phyloP scores from a whole-genome alignment of 2,797 vertebrate species.

The Dendrocincla tyrannina region DNA sequence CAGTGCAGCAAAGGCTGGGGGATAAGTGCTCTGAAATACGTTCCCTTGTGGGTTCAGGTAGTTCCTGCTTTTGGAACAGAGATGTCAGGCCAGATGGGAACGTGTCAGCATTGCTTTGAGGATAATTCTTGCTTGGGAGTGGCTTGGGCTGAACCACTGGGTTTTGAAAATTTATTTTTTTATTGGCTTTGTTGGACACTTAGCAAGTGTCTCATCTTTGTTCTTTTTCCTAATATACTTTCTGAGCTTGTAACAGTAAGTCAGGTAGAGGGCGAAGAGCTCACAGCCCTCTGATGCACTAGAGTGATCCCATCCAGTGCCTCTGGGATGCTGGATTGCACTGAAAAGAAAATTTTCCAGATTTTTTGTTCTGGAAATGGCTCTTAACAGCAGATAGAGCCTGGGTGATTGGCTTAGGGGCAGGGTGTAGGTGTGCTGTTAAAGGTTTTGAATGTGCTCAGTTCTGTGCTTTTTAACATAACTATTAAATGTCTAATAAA shows the following conservation, averaged over 20 bases:
- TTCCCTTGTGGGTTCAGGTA: fast-evolving
- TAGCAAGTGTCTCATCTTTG: background rate
- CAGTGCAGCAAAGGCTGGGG: background rate
- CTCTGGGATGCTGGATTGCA: background rate
- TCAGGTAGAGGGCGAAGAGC: background rate
- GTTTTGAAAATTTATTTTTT: background rate
- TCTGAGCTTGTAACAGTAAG: background rate
- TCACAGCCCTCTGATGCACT: too few species aligned
- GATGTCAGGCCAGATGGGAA: background rate
- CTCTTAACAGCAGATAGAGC: background rate
- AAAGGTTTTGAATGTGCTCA: background rate
- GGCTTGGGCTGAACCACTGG: background rate
- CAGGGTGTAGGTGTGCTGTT: too few species aligned
- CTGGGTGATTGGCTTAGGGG: background rate
- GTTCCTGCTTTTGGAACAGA: background rate
- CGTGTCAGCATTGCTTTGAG: background rate
- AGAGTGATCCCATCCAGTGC: fast-evolving
- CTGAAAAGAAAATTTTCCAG: background rate
- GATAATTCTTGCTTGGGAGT: background rate
- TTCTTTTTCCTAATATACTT: background rate
- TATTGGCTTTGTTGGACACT: background rate
- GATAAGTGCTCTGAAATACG: fast-evolving
- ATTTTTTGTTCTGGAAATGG: background rate
- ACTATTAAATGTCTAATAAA: background rate
- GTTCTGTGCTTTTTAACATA: background rate